phyloP scores from a whole-genome alignment of 1,140 invertebrate species.

The Drosophila bocki region DNA sequence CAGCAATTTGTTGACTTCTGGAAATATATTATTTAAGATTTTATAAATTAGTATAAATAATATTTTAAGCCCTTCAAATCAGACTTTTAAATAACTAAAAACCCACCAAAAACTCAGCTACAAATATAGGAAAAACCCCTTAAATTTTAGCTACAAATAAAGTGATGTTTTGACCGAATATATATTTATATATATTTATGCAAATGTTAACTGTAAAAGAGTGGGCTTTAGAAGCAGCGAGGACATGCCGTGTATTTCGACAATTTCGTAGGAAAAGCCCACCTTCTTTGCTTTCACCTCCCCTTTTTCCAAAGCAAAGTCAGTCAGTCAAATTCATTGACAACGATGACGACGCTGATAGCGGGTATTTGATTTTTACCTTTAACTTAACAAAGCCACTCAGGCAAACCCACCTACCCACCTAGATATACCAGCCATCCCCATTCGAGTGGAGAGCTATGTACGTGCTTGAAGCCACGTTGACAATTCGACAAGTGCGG shows the following conservation, averaged over 20 bases:
- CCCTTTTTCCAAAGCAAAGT: constrained; percentile 25
- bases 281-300: background rate
- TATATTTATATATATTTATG: constrained; percentile 9
- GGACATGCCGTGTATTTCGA: constrained; percentile 74
- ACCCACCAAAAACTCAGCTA: fast-evolving
- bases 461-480: constrained; percentile 47
- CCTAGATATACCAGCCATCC: background rate
- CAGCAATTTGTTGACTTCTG: too few relatives aligned
- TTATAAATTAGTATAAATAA: background rate
- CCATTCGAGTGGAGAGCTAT: constrained; percentile 23
- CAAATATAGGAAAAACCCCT: background rate
- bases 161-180: constrained; percentile 11
- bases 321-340: constrained; percentile 79
- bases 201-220: background rate
- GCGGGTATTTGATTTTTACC: constrained; percentile 65
- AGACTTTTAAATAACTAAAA: background rate
- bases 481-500: constrained; percentile 82
- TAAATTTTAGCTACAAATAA: background rate
- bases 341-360: constrained; percentile 77
- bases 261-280: constrained; percentile 58
- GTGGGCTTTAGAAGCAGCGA: background rate
- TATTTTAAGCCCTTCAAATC: background rate
- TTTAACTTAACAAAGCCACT: constrained; percentile 29
- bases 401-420: background rate
- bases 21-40: too few relatives aligned